Conservation (phyloP, 2,797 vertebrate genomes). For the Ataeniobius toweri region DNA sequence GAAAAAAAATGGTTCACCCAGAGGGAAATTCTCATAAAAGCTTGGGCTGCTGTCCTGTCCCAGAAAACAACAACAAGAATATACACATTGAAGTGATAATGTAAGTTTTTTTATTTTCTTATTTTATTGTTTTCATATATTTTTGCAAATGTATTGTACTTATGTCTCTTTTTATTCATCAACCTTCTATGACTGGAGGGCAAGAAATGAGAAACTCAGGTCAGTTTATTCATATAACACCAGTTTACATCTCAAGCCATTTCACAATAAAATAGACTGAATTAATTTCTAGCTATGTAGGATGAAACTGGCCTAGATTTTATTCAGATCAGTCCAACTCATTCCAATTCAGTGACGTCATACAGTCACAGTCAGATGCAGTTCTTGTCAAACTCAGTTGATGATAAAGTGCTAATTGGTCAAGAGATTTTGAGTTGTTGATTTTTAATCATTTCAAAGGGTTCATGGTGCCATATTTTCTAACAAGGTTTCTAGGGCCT, state of each 20-base stretch:
- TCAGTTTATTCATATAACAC: neutral
- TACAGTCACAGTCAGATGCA: too few relatives aligned
- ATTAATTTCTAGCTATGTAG: too few relatives aligned
- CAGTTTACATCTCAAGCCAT: neutral
- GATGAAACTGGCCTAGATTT: too few relatives aligned
- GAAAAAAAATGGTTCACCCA: conserved; percentile 12
- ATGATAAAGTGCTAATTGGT: too few relatives aligned
- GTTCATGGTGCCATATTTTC: too few relatives aligned
- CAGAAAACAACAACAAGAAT: conserved; percentile 12
- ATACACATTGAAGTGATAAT: neutral
- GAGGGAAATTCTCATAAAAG: conserved; percentile 24
- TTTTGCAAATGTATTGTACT: neutral
- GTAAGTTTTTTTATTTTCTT: neutral
- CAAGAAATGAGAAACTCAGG: neutral
- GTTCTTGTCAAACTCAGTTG: too few relatives aligned
- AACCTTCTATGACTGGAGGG: neutral
- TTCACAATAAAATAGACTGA: neutral
- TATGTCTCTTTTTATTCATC: neutral
- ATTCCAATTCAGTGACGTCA: too few relatives aligned
- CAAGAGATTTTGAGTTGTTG: too few relatives aligned
- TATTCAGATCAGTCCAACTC: too few relatives aligned
- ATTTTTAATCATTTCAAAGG: too few relatives aligned
- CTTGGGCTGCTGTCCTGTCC: conserved; percentile 4
- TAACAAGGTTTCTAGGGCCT: too few relatives aligned
- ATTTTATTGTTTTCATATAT: neutral